These are phyloP conservation scores for Ophioderma brevispina DNA, from an alignment of 35 echinoderm and acorn worm species.

Conservation along the genomic window DNA sequence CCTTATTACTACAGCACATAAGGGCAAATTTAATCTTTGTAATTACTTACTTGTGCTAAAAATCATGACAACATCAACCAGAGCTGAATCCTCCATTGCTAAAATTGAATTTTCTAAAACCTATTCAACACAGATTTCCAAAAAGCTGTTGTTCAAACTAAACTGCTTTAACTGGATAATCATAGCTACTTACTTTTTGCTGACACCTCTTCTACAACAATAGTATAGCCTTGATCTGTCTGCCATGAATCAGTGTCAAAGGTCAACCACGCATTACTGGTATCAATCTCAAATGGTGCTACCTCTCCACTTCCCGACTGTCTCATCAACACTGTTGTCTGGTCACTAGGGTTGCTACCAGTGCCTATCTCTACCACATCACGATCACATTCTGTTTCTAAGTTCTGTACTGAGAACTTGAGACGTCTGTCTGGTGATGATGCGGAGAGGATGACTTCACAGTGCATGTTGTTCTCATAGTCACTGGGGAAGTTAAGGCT, in stretches of 20 bases:
- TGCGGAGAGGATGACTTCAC: constrained; percentile 66
- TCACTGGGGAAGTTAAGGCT: constrained; percentile 91
- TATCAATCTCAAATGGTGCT: constrained; percentile 5
- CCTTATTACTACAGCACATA: too few species aligned
- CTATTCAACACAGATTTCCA: too few species aligned
- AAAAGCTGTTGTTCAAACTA: too few species aligned
- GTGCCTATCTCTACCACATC: constrained; percentile 73
- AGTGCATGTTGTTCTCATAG: constrained; percentile 71
- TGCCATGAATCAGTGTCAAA: constrained; percentile 4
- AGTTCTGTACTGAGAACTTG: constrained; percentile 50
- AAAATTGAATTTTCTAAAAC: too few species aligned
- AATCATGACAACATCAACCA: too few species aligned
- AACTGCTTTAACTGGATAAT: too few species aligned
- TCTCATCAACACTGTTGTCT: constrained; percentile 21
- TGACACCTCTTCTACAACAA: constrained; percentile 15
- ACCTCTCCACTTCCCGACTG: constrained; percentile 4
- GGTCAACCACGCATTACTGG: background rate
- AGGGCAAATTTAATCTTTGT: too few species aligned
- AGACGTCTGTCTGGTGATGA: constrained; percentile 35
- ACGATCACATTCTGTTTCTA: constrained; percentile 67
- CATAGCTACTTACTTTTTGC: background rate
- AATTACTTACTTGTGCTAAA: too few species aligned
- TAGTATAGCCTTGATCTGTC: constrained; percentile 5
- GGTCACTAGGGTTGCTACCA: constrained; percentile 46
- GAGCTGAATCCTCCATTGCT: too few species aligned